Evolutionary conservation across 2,888 invertebrate genomes (phyloP), one percentile per base, ranked within the genome.

Genomic region (Melanostoma scalare): DNA sequence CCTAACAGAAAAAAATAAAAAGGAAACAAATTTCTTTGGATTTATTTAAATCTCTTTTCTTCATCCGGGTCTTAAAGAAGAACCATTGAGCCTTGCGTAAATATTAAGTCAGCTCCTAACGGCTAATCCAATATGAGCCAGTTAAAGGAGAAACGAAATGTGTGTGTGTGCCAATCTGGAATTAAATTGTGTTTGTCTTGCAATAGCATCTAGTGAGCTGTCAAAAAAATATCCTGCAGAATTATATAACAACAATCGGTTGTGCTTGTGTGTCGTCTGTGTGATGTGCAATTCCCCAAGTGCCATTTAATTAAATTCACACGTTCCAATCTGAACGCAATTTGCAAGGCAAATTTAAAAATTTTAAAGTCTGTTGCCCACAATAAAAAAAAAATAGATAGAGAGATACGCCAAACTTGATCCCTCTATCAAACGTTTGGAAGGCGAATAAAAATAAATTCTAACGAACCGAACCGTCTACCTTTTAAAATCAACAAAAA

Each of bases 231-330:
- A 52, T 55, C 42, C 53, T 56, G 42, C 76, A 63, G 61, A 77
- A 81, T 82, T 82, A 82, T 78, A 82, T 82, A 82, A 82, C 36
- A 78, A 82, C 76, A 76, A 72, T 53, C 53, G 36, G n/a, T 9
- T 38, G 68, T 50, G 38, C 65, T 38, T 60, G 69, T 71, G 56
- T 48, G 30, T 55, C 1, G 48, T 48, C 63, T 50, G 58, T 61
- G 38, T 4, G 10, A 4, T 40, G 50, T 63, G 38, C 63, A 36
- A 33, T 56, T 52, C 36, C 40, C 60, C 71, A 63, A 65, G 55
- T 68, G 77, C 52, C 61, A 72, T 72, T 65, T 71, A 42, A 60
- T 75, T 67, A 5, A 44, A 61, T 20, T 20, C 20, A 20, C 20
- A 20, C 20, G 20, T 20, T 20, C 20, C 20, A 20, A 20, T 20